Conservation (phyloP, 2,797 vertebrate species). For the Schizothorax lantsangensis region DNA sequence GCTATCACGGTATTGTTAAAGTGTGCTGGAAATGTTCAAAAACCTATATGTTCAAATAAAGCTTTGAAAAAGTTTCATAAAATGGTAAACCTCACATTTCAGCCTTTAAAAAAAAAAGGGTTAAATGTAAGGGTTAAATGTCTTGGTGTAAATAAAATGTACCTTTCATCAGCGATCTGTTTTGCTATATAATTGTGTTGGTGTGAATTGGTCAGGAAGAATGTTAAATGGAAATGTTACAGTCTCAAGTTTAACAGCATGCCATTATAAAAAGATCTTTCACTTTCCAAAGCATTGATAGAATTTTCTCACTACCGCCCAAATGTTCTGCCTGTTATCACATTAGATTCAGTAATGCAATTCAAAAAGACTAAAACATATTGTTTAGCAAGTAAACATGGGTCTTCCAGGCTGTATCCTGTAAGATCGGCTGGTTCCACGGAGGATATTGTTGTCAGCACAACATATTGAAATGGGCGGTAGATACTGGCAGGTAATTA, state of each 20-base stretch:
- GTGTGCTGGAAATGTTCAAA: background rate
- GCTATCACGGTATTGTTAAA: background rate
- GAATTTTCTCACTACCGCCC: background rate
- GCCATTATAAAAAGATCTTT: background rate
- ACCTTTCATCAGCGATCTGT: background rate
- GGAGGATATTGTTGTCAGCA: conserved; percentile 32
- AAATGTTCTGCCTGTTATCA: conserved; percentile 19
- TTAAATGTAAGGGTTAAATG: background rate
- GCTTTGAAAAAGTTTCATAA: background rate
- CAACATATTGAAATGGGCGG: conserved; percentile 42
- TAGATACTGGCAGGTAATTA: conserved; percentile 54
- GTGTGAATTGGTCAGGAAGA: background rate
- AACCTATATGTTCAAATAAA: background rate
- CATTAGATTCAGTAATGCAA: conserved; percentile 18
- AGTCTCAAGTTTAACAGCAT: background rate
- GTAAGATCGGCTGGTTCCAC: background rate
- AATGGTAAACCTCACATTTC: background rate
- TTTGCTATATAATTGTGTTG: background rate
- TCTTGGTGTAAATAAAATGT: background rate
- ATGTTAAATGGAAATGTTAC: background rate
- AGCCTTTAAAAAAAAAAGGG: background rate
- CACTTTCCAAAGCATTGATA: background rate
- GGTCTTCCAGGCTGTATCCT: background rate
- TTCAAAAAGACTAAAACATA: background rate
- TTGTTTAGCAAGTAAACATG: conserved; percentile 3